phyloP scores from a whole-genome alignment of 2,113 vertebrate genomes.

The Burhinus bistriatus region DNA sequence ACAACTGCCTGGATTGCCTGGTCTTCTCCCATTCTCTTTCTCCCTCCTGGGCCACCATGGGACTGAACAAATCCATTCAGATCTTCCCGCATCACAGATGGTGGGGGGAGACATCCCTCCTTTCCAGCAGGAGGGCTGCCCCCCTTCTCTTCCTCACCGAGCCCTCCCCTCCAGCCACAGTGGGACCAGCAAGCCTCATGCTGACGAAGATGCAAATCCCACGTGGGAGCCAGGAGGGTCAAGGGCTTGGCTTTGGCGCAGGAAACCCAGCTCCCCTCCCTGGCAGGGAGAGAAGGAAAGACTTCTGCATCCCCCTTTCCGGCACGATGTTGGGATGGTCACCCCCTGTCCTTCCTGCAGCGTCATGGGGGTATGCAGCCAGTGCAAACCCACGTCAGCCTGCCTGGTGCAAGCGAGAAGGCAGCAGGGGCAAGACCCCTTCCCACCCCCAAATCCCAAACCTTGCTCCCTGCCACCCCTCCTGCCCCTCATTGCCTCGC shows the following conservation, averaged over 20 bases:
- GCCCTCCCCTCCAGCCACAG: background rate
- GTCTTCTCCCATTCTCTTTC: background rate
- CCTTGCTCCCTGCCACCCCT: background rate
- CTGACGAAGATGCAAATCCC: fast-evolving
- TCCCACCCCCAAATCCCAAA: background rate
- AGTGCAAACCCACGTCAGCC: background rate
- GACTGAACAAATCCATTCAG: background rate
- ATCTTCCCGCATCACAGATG: background rate
- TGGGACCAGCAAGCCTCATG: background rate
- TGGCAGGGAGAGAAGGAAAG: background rate
- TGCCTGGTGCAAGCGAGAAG: background rate
- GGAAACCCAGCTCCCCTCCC: background rate
- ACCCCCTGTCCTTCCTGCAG: background rate
- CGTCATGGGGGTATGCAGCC: background rate
- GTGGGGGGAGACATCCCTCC: background rate
- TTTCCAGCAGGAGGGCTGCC: background rate
- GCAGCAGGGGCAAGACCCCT: background rate
- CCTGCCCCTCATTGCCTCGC: background rate
- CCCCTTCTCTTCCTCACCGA: background rate
- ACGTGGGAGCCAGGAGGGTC: background rate
- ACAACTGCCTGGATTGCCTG: fast-evolving
- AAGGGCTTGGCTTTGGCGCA: background rate
- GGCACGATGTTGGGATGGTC: background rate
- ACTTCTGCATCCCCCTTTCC: background rate
- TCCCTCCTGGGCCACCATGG: background rate